Percentiles rank a stretch among this genome's conserved stretches.
phyloP scores from a whole-genome alignment of 2,113 vertebrate species.

The Ammodytes marinus region DNA sequence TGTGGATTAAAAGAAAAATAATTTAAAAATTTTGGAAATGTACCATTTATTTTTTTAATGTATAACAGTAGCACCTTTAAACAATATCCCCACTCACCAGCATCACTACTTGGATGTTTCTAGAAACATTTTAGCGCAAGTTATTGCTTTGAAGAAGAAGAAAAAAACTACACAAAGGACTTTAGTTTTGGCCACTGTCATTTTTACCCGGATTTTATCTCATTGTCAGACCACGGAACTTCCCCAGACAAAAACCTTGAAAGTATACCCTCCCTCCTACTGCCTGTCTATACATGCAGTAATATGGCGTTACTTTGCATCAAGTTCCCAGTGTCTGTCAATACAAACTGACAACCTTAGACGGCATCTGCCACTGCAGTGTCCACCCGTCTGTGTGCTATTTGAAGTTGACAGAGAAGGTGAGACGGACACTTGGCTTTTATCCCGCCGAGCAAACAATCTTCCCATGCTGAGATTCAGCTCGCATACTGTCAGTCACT shows the following conservation, averaged over 20 bases:
- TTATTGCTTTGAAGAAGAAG: neutral
- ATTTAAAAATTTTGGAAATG: neutral
- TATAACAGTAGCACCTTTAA: neutral
- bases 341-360: neutral
- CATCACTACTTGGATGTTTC: neutral
- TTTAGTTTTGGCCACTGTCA: neutral
- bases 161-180: neutral
- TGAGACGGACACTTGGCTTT: slow-evolving; percentile 48
- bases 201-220: neutral
- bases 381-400: slow-evolving; percentile 28
- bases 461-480: slow-evolving; percentile 37
- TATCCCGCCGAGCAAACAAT: slow-evolving; percentile 40
- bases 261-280: neutral
- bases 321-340: neutral
- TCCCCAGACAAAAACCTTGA: neutral
- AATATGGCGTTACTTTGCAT: neutral
- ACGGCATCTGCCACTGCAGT: slow-evolving; percentile 25
- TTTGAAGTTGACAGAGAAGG: slow-evolving; percentile 64
- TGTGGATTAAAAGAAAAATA: neutral
- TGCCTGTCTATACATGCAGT: neutral
- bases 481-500: slow-evolving; percentile 40
- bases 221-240: neutral
- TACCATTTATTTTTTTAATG: neutral
- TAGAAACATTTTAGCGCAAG: too few species aligned
- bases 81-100: neutral